phyloP scores from a whole-genome alignment of 1,140 invertebrate genomes.

The Oppia nitens region DNA sequence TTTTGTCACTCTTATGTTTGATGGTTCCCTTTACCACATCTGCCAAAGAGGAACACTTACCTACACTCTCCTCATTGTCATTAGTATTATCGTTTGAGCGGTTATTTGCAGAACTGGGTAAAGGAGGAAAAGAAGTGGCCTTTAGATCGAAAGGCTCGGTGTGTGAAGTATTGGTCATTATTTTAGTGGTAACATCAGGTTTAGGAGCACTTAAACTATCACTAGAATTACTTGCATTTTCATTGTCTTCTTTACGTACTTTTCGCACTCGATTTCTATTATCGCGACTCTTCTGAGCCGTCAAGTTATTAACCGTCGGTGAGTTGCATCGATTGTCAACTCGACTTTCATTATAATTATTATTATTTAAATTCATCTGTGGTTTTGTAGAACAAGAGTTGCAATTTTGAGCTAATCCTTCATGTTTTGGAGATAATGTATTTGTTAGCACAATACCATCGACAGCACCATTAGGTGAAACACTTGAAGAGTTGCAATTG shows the following conservation, averaged over 20 bases:
- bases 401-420: not conserved
- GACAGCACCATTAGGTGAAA: not conserved
- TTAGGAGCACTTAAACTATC: not conserved
- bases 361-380: not conserved
- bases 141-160: conserved; percentile 52
- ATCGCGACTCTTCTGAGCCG: not conserved
- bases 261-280: not conserved
- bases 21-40: not conserved
- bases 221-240: not conserved
- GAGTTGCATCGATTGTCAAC: not conserved
- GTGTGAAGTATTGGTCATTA: conserved; percentile 12
- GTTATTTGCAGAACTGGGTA: conserved; percentile 40
- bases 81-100: not conserved
- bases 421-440: not conserved
- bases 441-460: not conserved
- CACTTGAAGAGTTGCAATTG: not conserved
- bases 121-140: conserved; percentile 57
- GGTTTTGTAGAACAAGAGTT: not conserved
- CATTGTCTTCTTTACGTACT: not conserved
- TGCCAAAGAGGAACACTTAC: not conserved
- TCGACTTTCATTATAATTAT: conserved; percentile 1
- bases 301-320: too few species aligned
- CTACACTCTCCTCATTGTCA: not conserved
- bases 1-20: not conserved
- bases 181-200: conserved; percentile 15